Conservation (phyloP, 1,140 invertebrate species). For the Drosophila kurseongensis region DNA sequence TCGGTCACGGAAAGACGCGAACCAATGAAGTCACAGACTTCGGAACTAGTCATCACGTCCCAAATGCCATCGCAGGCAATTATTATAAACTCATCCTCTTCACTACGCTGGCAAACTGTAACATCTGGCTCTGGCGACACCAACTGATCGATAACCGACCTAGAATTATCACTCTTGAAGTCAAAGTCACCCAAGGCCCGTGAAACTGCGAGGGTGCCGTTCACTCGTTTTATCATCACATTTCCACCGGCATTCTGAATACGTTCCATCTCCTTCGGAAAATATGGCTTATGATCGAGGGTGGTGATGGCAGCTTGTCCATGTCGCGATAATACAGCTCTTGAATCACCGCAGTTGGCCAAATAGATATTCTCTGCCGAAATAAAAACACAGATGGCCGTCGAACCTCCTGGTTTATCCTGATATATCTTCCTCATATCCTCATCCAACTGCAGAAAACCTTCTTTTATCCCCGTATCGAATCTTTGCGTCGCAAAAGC, state of each 20-base stretch:
- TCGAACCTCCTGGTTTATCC: slow-evolving; percentile 4
- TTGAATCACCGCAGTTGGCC: slow-evolving; percentile 30
- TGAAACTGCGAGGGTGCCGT: slow-evolving; percentile 25
- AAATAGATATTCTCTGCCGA: slow-evolving; percentile 19
- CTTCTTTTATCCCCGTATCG: background rate
- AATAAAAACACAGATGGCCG: slow-evolving; percentile 16
- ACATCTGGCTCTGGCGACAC: slow-evolving; percentile 34
- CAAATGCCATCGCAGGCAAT: slow-evolving; percentile 36
- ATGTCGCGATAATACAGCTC: slow-evolving; percentile 5
- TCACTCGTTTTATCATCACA: slow-evolving; percentile 24
- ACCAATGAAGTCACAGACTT: slow-evolving; percentile 12
- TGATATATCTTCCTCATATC: background rate
- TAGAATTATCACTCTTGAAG: background rate
- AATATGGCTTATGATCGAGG: slow-evolving; percentile 17
- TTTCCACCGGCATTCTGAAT: slow-evolving; percentile 19
- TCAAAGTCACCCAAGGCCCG: slow-evolving; percentile 28
- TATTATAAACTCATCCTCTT: slow-evolving; percentile 15
- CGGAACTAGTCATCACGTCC: slow-evolving; percentile 24
- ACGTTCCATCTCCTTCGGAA: background rate
- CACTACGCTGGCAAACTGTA: background rate
- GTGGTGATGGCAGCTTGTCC: background rate
- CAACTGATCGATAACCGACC: background rate
- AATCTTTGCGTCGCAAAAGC: background rate
- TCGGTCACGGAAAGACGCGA: slow-evolving; percentile 15
- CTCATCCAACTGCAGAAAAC: slow-evolving; percentile 17